These are phyloP conservation scores for Aquatica leii DNA, from an alignment of 2,888 invertebrate species.

Conservation along the genomic window DNA sequence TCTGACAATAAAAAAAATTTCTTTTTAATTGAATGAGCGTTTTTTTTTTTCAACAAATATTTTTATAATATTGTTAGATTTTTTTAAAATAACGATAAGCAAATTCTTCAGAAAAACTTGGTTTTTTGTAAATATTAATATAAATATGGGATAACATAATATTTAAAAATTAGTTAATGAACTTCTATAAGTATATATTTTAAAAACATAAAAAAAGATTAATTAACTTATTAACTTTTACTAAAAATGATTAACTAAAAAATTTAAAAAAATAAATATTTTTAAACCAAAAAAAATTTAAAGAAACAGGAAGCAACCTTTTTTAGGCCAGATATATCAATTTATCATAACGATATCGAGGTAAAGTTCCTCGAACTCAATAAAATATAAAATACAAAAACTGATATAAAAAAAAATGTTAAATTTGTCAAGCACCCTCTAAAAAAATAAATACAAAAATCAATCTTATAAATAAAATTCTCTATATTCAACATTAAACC, in stretches of 20 bases:
- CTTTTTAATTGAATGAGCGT: too few relatives aligned
- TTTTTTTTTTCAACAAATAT: too few relatives aligned
- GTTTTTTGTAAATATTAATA: too few relatives aligned
- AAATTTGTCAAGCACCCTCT: slow-evolving; percentile 62
- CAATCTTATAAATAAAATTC: slow-evolving; percentile 71
- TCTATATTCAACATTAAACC: slow-evolving; percentile 83
- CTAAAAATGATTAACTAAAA: slow-evolving; percentile 59
- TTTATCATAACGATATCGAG: slow-evolving; percentile 79
- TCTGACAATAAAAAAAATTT: too few relatives aligned
- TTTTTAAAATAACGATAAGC: too few relatives aligned
- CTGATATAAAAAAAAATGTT: slow-evolving; percentile 66
- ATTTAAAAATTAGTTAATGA: slow-evolving; percentile 66
- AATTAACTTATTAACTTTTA: slow-evolving; percentile 68
- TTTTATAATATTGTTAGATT: too few relatives aligned
- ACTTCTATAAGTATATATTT: slow-evolving; percentile 73
- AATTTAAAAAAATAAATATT: slow-evolving; percentile 57
- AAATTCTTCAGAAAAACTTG: too few relatives aligned
- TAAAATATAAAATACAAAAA: slow-evolving; percentile 65
- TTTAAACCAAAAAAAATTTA: slow-evolving; percentile 69
- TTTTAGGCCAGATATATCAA: slow-evolving; percentile 76
- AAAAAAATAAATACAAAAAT: slow-evolving; percentile 68
- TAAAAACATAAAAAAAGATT: slow-evolving; percentile 74
- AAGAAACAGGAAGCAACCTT: slow-evolving; percentile 69
- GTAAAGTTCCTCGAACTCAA: slow-evolving; percentile 72
- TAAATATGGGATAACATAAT: too few relatives aligned